Percentiles rank a stretch among this genome's conserved stretches.
Evolutionary conservation across 2,888 invertebrate species (phyloP).

Genomic region (Eupeodes latifasciatus): DNA sequence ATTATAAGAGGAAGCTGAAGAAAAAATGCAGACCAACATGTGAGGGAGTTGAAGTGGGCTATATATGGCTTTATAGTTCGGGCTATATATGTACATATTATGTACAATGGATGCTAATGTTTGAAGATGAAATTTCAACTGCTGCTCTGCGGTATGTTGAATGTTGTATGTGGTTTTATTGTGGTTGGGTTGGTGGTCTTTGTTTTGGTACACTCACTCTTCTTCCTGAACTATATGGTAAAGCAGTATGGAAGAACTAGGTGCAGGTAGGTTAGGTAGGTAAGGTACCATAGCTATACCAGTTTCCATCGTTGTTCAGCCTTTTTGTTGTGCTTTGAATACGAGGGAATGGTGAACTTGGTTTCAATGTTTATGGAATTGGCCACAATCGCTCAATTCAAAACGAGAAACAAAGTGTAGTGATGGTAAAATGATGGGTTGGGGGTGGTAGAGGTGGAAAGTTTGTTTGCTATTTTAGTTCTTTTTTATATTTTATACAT

Average conservation of each 20-base stretch:
- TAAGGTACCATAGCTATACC: background rate
- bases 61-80: background rate
- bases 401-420: conserved; percentile 54
- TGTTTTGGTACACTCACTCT: conserved; percentile 32
- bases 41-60: conserved; percentile 54
- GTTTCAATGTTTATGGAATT: conserved; percentile 74
- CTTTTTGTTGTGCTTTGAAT: conserved; percentile 27
- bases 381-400: conserved; percentile 75
- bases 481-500: background rate
- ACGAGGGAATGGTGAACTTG: conserved; percentile 40
- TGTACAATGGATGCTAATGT: background rate
- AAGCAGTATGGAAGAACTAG: no score
- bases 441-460: background rate
- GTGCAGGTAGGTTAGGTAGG: no score
- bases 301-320: conserved; percentile 27
- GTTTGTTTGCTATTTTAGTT: conserved; percentile 27
- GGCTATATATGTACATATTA: background rate
- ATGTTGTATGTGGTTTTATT: conserved; percentile 68
- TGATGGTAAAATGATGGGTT: background rate
- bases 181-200: conserved; percentile 57
- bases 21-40: conserved; percentile 45
- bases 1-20: conserved; percentile 30
- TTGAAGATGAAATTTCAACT: conserved; percentile 74
- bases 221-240: no score
- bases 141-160: conserved; percentile 70